Evolutionary conservation across 2,888 invertebrate species (phyloP), one percentile per base, ranked within the genome.

Genomic region (Andrena camellia): DNA sequence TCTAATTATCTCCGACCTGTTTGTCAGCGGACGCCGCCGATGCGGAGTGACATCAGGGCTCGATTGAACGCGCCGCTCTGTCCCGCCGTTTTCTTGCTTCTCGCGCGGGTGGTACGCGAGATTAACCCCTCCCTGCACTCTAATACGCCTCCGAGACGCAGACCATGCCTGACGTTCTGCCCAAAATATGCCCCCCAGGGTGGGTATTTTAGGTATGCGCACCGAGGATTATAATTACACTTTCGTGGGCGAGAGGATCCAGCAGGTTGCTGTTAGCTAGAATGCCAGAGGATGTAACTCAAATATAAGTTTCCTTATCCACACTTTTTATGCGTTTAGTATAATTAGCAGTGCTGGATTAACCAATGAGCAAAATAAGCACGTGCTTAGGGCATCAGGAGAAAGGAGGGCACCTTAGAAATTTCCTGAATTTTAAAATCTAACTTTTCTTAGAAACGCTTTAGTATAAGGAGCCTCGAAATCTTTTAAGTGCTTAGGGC

Each of bases 1-100:
- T 85, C 87, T 83, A 86, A 86, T 86, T 86, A 86, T 78, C 83
- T 76, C 71, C 85, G 86, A 80, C 82, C 82, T 85, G 78, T 78
- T 86, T 81, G 76, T 86, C 86, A 81, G 69, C 84, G 73, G 77
- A 80, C 73, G 68, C 72, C 84, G 68, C 59, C 77, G 76, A 84
- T 81, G 57, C 66, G 64, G 64, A 48, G 82, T 59, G 81, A 86
- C 78, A 73, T 77, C 75, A 10, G 86, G 71, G 69, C 73, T 35
- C 78, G 81, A 81, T 70, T 73, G 74, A 86, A 67, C 75, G 78
- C 70, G 77, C 73, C 62, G 69, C 59, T 57, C 52, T 62, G 57
- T 60, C 62, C 35, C 63, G 26, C 31, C 23, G 29, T 17, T 29
- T 54, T 59, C 29, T 54, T 29, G 64, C n/a, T 23, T n/a, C 48